Conservation (phyloP, 2,797 vertebrate genomes). For the Oceanodroma leucorhoa region DNA sequence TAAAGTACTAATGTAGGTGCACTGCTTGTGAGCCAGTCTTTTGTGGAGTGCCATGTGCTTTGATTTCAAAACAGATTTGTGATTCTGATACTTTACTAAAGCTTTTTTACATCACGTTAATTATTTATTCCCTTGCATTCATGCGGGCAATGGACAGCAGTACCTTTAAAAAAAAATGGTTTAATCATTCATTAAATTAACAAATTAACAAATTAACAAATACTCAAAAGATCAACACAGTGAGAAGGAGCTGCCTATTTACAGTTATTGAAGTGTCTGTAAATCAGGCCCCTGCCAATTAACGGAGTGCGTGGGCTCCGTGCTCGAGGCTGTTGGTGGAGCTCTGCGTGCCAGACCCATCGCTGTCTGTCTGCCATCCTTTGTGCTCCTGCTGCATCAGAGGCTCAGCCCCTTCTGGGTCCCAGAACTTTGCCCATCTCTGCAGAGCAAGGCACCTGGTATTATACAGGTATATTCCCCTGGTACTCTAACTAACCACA, state of each 20-base stretch:
- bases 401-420: neutral
- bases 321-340: neutral
- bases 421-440: neutral
- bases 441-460: neutral
- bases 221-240: neutral
- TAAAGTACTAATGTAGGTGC: neutral
- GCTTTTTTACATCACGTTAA: neutral
- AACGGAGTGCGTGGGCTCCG: neutral
- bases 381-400: neutral
- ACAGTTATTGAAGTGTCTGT: neutral
- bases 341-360: neutral
- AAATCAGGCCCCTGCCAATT: neutral
- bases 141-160: neutral
- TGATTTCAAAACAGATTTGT: neutral
- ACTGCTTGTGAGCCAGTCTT: neutral
- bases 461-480: neutral
- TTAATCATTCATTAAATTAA: neutral
- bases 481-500: neutral
- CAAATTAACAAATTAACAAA: neutral
- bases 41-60: neutral
- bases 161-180: neutral
- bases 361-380: no score
- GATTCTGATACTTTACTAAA: neutral
- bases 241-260: neutral
- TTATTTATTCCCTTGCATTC: neutral